A percentile compares a stretch with the other conserved stretches of the same genome.
Evolutionary conservation across 1,140 invertebrate species (phyloP).

Genomic region (Metaphire vulgaris): DNA sequence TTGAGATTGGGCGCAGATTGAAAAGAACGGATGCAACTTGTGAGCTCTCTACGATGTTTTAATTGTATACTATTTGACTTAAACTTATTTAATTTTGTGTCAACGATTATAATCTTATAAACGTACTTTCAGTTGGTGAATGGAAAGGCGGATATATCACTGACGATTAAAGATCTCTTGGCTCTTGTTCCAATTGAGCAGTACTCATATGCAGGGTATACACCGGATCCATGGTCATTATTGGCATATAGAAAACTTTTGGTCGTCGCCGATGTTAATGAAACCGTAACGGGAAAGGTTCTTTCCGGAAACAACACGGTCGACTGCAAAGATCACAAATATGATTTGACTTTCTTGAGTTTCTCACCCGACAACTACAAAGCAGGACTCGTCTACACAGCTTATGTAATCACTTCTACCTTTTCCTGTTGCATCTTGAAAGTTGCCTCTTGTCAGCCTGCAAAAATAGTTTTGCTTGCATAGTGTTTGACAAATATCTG

Average conservation of each 20-base stretch:
- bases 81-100: too few relatives aligned
- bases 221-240: neutral
- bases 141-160: neutral
- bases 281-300: neutral
- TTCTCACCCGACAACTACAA: conserved; percentile 71
- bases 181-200: neutral
- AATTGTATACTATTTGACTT: neutral
- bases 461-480: too few relatives aligned
- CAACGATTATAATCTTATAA: too few relatives aligned
- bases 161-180: neutral
- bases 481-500: too few relatives aligned
- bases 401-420: too few relatives aligned
- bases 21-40: neutral
- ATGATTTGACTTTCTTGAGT: conserved; percentile 4
- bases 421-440: too few relatives aligned
- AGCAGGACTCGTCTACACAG: conserved; percentile 72
- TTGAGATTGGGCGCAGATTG: neutral
- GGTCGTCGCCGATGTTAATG: conserved; percentile 2
- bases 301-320: conserved; percentile 5
- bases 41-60: neutral
- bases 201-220: neutral
- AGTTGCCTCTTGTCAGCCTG: too few relatives aligned
- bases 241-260: neutral
- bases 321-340: neutral
- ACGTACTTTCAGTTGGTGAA: neutral